Evolutionary conservation across 2,888 invertebrate species (phyloP), one percentile per base, ranked within the genome.

Genomic region (Catocala sponsa): DNA sequence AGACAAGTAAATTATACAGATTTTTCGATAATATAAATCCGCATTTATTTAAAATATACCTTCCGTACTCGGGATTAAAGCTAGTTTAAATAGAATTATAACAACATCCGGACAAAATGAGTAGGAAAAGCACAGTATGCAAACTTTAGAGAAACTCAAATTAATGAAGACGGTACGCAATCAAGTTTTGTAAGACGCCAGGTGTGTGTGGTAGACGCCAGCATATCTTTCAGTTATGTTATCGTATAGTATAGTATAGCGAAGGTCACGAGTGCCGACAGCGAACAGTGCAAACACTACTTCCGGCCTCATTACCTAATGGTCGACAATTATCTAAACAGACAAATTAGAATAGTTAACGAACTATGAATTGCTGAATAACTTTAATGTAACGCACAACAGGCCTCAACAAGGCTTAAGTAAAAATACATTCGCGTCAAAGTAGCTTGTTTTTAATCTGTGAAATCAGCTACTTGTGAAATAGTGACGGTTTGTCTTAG

Each of bases 151-250:
- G 86, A 80, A 81, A 79, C 82, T 82, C 60, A 68, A 82, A 82
- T 85, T 88, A 88, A 89, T 89, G 87, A 89, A 89, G 87, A 86
- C 77, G 78, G 67, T 75, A 81, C 79, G 86, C 84, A 86, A 87
- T 89, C 86, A 87, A 88, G 84, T 90, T 86, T 72, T 81, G 77
- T 79, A 74, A 71, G 76, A 72, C 79, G 80, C 74, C 85, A 86
- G 86, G 88, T 88, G 86, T 78, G 78, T 70, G 25, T 70, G 75
- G 65, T n/a, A 74, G 74, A 73, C 78, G 80, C 68, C 70, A 70
- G 68, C 71, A 70, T 69, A 76, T 75, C 58, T 78, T 77, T 77
- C 78, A 79, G 78, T 78, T 79, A 74, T 76, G 73, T 51, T 32
- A 15, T n/a, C 35, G 15, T 15, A 15, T 15, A 35, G 41, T 53